Evolutionary conservation across 2,797 vertebrate genomes (phyloP), one percentile per base, ranked within the genome.

Genomic region (Sebastes itinus): DNA sequence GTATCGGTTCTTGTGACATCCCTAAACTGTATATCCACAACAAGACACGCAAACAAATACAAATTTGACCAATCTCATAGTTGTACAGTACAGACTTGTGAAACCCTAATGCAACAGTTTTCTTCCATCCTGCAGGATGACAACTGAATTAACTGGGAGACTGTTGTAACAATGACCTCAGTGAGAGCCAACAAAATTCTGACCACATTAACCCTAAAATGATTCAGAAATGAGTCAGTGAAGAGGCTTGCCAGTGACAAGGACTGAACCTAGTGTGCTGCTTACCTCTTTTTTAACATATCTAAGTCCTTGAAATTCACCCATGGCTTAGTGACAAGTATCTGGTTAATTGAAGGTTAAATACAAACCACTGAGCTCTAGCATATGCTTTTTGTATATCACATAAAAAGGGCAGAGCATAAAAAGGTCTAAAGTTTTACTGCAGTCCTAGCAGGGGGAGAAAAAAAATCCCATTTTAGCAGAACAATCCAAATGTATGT

Each of bases 301-400:
- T 59, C 10, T 12, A 64, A 78, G 69, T 54, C 59, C 59, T 82
- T 83, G 81, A 84, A 82, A 80, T 75, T 28, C 27, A 67, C 30
- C 42, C 68, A 61, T 61, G 42, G 54, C 49, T 80, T 38, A 4
- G 6, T 56, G 14, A 77, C 80, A 80, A 84, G 68, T 79, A 75
- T 87, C 54, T 79, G 23, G 73, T 79, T 85, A 78, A 87, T 58
- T 77, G 77, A 89, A 88, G 73, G 75, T 85, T 83, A 77, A 83
- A 86, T 58, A 66, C 32, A 86, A 91, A 85, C 77, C 64, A 79
- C 32, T 46, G 75, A 73, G 32, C 42, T 65, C n/a, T 72, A 86
- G 78, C 62, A 79, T 79, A 77, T 69, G 54, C 16, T 75, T 67
- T 62, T 63, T 52, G 27, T 56, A 74, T 60, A 27, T 78, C 28